Conservation (phyloP, 2,797 vertebrate species). For the Argya squamiceps region DNA sequence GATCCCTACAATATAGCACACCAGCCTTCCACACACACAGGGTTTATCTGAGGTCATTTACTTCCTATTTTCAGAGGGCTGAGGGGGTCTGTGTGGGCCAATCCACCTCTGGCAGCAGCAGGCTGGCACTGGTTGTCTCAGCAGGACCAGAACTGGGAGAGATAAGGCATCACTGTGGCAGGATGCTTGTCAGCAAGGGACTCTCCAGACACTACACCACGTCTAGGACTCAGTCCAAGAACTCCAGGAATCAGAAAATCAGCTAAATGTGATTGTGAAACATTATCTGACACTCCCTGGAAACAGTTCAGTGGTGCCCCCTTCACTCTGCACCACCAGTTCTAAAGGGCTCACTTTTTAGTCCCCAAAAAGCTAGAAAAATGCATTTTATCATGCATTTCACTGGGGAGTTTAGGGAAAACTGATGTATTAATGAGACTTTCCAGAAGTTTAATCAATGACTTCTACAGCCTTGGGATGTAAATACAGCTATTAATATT, state of each 20-base stretch:
- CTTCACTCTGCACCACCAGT: not conserved
- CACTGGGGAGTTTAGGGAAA: constrained; percentile 22
- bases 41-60: not conserved
- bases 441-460: constrained; percentile 56
- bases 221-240: not conserved
- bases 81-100: rapidly evolving
- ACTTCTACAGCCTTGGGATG: not conserved
- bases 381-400: not conserved
- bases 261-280: not conserved
- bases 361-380: not conserved
- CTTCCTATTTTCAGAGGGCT: not conserved
- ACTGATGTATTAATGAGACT: constrained; percentile 62
- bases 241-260: constrained; percentile 39
- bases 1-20: rapidly evolving
- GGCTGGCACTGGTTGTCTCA: not conserved
- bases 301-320: not conserved
- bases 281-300: not conserved
- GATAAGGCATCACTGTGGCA: not conserved
- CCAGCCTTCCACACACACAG: not conserved
- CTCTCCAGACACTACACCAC: not conserved
- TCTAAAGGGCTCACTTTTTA: not conserved
- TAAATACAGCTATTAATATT: constrained; percentile 55
- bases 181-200: not conserved
- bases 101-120: not conserved
- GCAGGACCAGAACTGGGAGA: not conserved